Evolutionary conservation across 1,140 invertebrate genomes (phyloP).

Genomic region (Zaprionus ornatus): DNA sequence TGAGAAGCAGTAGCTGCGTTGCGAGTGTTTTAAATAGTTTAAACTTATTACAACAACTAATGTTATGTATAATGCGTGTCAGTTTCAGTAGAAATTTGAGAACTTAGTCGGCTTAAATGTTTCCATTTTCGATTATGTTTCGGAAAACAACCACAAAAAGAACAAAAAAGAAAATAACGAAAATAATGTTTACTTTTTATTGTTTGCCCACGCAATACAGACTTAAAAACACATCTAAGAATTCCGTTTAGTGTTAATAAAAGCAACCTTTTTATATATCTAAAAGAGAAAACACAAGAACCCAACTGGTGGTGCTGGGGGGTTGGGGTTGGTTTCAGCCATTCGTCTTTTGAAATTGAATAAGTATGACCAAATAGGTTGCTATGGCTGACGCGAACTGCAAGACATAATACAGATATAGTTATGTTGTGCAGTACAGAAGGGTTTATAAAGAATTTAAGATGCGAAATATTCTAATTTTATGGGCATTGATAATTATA

Average conservation of each 20-base stretch:
- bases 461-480: too few relatives aligned
- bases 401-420: constrained; percentile 21
- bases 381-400: constrained; percentile 88
- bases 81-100: constrained; percentile 19
- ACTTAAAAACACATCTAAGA: constrained; percentile 59
- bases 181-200: constrained; percentile 34
- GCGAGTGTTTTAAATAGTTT: constrained; percentile 18
- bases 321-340: constrained; percentile 48
- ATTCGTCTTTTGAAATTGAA: constrained; percentile 88
- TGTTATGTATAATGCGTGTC: constrained; percentile 6
- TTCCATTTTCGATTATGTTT: constrained; percentile 25
- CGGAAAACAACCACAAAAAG: constrained; percentile 16
- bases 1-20: constrained; percentile 16
- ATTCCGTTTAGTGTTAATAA: constrained; percentile 73
- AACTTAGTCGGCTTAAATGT: constrained; percentile 30
- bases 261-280: constrained; percentile 60
- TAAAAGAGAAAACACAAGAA: not conserved
- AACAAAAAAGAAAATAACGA: too few relatives aligned
- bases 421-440: not conserved
- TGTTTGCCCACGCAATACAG: constrained; percentile 24
- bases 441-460: not conserved
- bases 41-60: constrained; percentile 15
- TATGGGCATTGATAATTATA: too few relatives aligned
- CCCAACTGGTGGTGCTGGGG: not conserved
- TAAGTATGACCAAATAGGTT: constrained; percentile 89